Evolutionary conservation across 92 coral and sea anemone genomes (phyloP), one percentile per base, ranked within the genome.

Genomic region (Actinostola sp.): DNA sequence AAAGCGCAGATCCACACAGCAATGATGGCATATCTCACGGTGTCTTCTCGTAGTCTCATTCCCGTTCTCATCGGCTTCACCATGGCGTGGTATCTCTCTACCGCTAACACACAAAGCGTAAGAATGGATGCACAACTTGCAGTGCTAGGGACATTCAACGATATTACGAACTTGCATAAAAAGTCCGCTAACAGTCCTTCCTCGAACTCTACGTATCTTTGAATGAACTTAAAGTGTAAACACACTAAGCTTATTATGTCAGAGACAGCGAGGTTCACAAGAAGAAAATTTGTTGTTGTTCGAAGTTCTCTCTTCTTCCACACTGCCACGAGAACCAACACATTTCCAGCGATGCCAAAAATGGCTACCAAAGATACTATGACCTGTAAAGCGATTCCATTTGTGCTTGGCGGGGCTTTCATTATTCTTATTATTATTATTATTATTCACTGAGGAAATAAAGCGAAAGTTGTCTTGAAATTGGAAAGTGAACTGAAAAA

Each of bases 11-110:
- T 11, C 72, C 72, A 66, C 8, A 66, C 51, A 20, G 21, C 21
- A 25, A 12, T 2, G 19, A 66, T 46, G 9, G 58, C 72, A 25
- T 46, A 46, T 9, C 29, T 14, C 14, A 66, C 52, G 21, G 38
- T 66, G 8, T 44, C 72, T 27, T 66, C 57, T 43, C 25, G 36
- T 19, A 66, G 59, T n/a, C 72, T 25, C 10, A 66, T 13, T 10
- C 25, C 19, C 8, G 39, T n/a, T 19, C 38, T 21, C 72, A 66
- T 66, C 6, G 72, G 72, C 23, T 66, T 66, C 42, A 66, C 72
- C 17, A 66, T 45, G 5, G 72, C 72, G 21, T 66, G 72, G 27
- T 66, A 66, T 27, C 72, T 66, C 43, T 66, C 72, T 19, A 66
- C 58, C 13, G 72, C 39, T 13, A 48, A 0, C 11, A 48, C 34